These are phyloP conservation scores for Opisthocomus hoazin DNA, from an alignment of 2,113 vertebrate genomes.

Conservation along the genomic window DNA sequence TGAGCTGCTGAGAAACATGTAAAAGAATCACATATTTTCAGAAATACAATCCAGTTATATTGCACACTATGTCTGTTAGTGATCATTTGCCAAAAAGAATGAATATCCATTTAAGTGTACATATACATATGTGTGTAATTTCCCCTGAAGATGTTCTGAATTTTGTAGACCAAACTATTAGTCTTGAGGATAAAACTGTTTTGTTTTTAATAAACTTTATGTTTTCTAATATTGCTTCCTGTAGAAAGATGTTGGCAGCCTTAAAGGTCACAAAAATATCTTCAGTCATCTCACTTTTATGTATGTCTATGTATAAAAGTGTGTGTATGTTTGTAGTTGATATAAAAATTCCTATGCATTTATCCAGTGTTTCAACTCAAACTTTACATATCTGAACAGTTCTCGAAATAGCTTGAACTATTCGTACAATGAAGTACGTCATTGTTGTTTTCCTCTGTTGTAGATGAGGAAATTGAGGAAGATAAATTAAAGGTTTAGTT, in stretches of 20 bases:
- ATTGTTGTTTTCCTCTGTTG: not conserved
- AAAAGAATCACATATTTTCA: not conserved
- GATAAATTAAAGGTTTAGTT: not conserved
- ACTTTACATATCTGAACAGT: not conserved
- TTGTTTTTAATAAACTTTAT: constrained; percentile 50
- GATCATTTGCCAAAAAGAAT: constrained; percentile 34
- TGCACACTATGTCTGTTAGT: not conserved
- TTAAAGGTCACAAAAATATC: not conserved
- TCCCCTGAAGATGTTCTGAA: constrained; percentile 46
- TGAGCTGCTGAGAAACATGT: not conserved
- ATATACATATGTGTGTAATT: constrained; percentile 39
- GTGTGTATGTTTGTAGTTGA: not conserved
- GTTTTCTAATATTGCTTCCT: constrained; percentile 33
- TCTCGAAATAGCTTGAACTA: not conserved
- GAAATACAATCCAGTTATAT: constrained; percentile 15
- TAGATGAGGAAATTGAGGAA: not conserved
- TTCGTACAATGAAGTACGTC: not conserved
- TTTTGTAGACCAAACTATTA: constrained; percentile 13
- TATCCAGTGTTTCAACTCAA: not conserved
- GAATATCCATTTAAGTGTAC: not conserved
- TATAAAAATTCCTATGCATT: not conserved
- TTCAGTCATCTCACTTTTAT: not conserved
- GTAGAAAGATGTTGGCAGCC: not conserved
- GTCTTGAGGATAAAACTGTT: constrained; percentile 3
- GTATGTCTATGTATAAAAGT: not conserved